Conservation (phyloP, 2,113 vertebrate genomes). For the Siniperca knerii region DNA sequence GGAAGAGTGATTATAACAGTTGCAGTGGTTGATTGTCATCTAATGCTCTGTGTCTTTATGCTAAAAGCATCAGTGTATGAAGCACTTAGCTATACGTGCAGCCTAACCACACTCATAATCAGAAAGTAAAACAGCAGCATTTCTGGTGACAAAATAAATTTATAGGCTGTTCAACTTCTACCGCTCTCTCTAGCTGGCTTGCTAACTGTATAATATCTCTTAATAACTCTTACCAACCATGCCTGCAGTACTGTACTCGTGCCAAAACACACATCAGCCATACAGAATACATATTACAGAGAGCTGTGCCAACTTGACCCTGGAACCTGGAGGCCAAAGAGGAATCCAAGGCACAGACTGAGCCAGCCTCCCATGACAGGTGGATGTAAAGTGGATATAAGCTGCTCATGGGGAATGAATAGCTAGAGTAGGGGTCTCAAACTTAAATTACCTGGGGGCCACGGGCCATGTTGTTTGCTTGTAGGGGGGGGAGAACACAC, state of each 20-base stretch:
- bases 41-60: conserved; percentile 10
- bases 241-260: conserved; percentile 28
- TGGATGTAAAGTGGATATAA: conserved; percentile 56
- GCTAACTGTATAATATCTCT: conserved; percentile 33
- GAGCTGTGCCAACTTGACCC: conserved; percentile 56
- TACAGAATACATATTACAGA: conserved; percentile 37
- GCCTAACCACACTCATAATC: conserved; percentile 32
- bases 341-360: conserved; percentile 29
- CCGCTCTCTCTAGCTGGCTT: conserved; percentile 29
- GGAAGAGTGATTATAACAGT: conserved; percentile 1
- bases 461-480: neutral
- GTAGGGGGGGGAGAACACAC: neutral
- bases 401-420: conserved; percentile 27
- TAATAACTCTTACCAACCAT: conserved; percentile 16
- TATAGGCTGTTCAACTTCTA: conserved; percentile 16
- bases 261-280: conserved; percentile 59
- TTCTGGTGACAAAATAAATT: conserved; percentile 33
- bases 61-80: conserved; percentile 18
- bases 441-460: conserved; percentile 32
- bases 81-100: conserved; percentile 15
- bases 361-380: conserved; percentile 54
- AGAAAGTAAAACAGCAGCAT: conserved; percentile 26
- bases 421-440: conserved; percentile 8
- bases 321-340: conserved; percentile 41
- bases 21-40: neutral